Evolutionary conservation across 2,797 vertebrate species (phyloP).

Genomic region (Schizopygopsis pylzovi): DNA sequence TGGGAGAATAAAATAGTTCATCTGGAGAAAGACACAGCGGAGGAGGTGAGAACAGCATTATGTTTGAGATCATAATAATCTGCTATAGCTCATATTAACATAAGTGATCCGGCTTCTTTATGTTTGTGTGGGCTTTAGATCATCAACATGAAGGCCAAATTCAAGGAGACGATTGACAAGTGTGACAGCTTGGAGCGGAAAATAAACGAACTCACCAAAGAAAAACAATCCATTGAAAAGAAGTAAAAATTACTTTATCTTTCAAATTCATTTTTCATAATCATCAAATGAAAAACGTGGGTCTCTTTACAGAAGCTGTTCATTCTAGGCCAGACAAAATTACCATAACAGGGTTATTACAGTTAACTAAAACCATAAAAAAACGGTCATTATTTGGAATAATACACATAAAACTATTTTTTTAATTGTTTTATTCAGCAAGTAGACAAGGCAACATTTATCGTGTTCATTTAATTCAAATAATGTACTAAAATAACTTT

Average conservation of each 20-base stretch:
- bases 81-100: not conserved
- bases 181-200: slow-evolving; percentile 92
- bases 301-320: not conserved
- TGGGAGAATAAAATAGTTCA: slow-evolving; percentile 99
- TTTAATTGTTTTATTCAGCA: not conserved
- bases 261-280: not conserved
- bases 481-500: not conserved
- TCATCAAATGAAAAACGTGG: not conserved
- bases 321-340: not conserved
- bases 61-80: slow-evolving; percentile 2
- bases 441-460: not conserved
- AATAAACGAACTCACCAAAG: slow-evolving; percentile 89
- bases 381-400: not conserved
- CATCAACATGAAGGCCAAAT: slow-evolving; percentile 98
- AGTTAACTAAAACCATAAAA: not conserved
- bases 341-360: not conserved
- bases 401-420: not conserved
- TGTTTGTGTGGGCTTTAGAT: slow-evolving; percentile 79
- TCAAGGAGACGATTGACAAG: slow-evolving; percentile 98
- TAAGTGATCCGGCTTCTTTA: not conserved
- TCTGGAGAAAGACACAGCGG: slow-evolving; percentile 95
- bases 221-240: slow-evolving; percentile 91
- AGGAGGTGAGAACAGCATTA: slow-evolving; percentile 82
- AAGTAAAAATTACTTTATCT: slow-evolving; percentile 79
- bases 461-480: not conserved